phyloP scores from a whole-genome alignment of 2,113 vertebrate species.

The Pagrus major region DNA sequence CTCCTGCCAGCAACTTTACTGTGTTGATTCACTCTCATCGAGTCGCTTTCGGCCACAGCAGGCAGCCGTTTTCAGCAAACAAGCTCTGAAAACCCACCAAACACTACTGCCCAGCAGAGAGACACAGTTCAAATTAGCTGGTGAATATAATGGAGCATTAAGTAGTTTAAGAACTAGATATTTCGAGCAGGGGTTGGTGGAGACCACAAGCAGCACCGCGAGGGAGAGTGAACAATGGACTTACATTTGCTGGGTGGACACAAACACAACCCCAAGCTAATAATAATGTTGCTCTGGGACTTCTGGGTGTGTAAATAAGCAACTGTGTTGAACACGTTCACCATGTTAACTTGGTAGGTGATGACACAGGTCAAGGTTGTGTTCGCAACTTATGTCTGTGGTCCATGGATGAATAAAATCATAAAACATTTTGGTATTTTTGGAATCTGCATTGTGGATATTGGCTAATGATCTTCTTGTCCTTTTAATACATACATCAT shows the following conservation, averaged over 20 bases:
- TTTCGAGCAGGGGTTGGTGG: background rate
- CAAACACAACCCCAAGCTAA: background rate
- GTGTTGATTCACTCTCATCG: background rate
- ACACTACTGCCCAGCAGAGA: background rate
- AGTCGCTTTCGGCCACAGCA: background rate
- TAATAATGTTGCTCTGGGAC: background rate
- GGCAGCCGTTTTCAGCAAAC: background rate
- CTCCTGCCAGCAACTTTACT: background rate
- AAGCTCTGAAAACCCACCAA: background rate
- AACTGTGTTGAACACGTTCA: too few species aligned
- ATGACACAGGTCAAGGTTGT: too few species aligned
- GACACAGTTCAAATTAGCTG: background rate
- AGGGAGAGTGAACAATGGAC: background rate
- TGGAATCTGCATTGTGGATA: background rate
- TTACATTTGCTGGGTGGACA: too few species aligned
- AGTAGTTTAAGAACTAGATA: background rate
- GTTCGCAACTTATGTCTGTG: too few species aligned
- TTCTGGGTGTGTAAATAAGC: background rate
- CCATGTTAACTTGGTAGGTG: too few species aligned
- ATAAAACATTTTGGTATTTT: too few species aligned
- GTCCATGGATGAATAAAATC: too few species aligned
- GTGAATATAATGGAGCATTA: background rate
- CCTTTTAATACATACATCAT: too few species aligned
- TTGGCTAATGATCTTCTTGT: background rate
- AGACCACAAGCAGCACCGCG: background rate